Percentiles rank a stretch among this genome's conserved stretches.
Evolutionary conservation across 2,113 vertebrate genomes (phyloP).

Genomic region (Malurus elegans): DNA sequence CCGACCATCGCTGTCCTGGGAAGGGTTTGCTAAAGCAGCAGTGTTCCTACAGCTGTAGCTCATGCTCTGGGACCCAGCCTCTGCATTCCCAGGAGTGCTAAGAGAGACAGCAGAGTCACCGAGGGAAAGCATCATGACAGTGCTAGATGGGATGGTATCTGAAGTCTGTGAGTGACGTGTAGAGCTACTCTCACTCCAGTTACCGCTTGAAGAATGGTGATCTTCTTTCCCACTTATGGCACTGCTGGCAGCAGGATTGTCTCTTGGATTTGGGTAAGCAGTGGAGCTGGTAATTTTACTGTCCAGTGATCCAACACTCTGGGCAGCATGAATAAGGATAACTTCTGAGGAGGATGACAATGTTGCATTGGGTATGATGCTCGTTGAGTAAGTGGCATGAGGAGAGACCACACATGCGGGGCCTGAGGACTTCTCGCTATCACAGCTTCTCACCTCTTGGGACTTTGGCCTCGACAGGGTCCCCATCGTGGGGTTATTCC

Average conservation of each 20-base stretch:
- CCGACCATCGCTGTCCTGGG: constrained; percentile 65
- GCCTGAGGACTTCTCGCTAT: constrained; percentile 65
- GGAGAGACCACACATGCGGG: constrained; percentile 86
- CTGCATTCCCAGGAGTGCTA: constrained; percentile 47
- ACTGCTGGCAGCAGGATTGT: constrained; percentile 34
- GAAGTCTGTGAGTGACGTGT: constrained; percentile 57
- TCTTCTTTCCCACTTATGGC: constrained; percentile 53
- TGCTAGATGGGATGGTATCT: constrained; percentile 43
- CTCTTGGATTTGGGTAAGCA: constrained; percentile 65
- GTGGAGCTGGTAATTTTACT: constrained; percentile 53
- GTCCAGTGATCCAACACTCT: constrained; percentile 61
- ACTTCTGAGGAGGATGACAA: constrained; percentile 85
- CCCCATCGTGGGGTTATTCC: constrained; percentile 63
- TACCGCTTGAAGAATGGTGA: constrained; percentile 47
- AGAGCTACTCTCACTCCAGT: constrained; percentile 69
- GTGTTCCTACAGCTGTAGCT: constrained; percentile 48
- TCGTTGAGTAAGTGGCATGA: constrained; percentile 85
- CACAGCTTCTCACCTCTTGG: constrained; percentile 80
- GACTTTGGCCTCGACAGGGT: constrained; percentile 80
- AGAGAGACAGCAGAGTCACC: constrained; percentile 72
- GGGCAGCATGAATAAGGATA: constrained; percentile 79
- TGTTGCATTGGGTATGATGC: constrained; percentile 89
- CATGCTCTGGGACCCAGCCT: constrained; percentile 70
- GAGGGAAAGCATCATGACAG: constrained; percentile 66
- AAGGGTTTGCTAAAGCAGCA: constrained; percentile 26